phyloP scores from a whole-genome alignment of 2,113 vertebrate species.

The Eulemur rufifrons region DNA sequence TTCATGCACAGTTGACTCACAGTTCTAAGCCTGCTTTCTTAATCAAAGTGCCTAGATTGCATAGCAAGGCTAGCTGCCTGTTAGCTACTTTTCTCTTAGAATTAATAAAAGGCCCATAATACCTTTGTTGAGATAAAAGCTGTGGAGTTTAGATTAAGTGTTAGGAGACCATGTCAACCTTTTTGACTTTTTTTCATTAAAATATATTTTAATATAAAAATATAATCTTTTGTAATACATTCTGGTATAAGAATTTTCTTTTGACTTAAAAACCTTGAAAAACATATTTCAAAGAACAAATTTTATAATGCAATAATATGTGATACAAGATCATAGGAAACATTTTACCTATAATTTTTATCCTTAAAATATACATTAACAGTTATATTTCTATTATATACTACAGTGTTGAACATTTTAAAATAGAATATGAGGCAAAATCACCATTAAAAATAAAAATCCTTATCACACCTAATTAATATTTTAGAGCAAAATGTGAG shows the following conservation, averaged over 20 bases:
- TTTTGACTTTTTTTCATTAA: not conserved
- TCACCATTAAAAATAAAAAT: constrained; percentile 74
- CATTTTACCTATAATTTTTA: not conserved
- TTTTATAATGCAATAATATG: not conserved
- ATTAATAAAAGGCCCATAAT: not conserved
- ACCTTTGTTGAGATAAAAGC: not conserved
- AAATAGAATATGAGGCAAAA: constrained; percentile 74
- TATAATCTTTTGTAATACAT: not conserved
- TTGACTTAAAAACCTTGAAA: constrained; percentile 4
- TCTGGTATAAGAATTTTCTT: not conserved
- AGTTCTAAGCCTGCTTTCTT: not conserved
- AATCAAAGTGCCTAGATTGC: not conserved
- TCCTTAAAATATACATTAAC: constrained; percentile 65
- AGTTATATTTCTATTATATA: constrained; percentile 59
- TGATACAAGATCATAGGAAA: not conserved
- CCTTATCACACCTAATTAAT: constrained; percentile 74
- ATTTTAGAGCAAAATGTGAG: constrained; percentile 73
- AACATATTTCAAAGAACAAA: not conserved
- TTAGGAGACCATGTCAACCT: not conserved
- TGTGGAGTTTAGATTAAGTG: not conserved
- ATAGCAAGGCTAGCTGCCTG: not conserved
- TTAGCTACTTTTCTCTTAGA: not conserved
- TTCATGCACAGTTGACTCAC: not conserved
- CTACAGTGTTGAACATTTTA: constrained; percentile 61
- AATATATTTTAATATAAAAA: not conserved